Base-by-base conservation (phyloP, 2,113 vertebrate genomes). In the Garra rufa region DNA sequence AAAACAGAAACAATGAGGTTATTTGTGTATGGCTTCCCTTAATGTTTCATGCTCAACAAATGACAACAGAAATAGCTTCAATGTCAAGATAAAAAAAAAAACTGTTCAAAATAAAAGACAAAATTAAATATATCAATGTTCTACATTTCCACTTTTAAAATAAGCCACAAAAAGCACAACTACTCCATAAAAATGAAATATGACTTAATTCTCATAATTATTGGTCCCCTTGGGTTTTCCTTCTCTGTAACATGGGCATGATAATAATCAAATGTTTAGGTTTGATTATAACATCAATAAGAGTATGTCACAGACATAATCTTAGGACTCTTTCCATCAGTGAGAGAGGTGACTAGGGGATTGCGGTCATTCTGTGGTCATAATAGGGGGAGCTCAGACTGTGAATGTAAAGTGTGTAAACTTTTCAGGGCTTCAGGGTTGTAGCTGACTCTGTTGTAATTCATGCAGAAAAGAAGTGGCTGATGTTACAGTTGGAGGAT, bases 401-500 rank as follows among this genome's bases (percentile, higher is more conserved):
- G 55, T 75, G 75, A 70, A 83, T 59, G 24, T 67, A 73, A 84
- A 85, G 17, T 76, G 85, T 82, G 65, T 78, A 79, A 85, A 82
- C 9, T 77, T 84, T 65, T 81, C 76, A 75, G 85, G 87, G 76
- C 48, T 26, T 71, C 76, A 87, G 63, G 46, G 76, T 81, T 82
- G n/a, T 85, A 78, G 78, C 65, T 83, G 86, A 92, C 89, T 77
- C 90, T 81, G 59, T 44, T 89, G 87, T 83, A 87, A 87, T 90
- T 85, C 79, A 90, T 90, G 88, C 73, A 82, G 84, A 83, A 83
- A 89, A 90, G 91, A 93, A 94, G 90, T 76, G 28, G 81, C 71
- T 21, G 88, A 91, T 90, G 90, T 93, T 93, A 87, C 92, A 87
- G 21, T 52, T 79, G 83, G 80, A 52, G 73, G 46, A 48, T 28